Evolutionary conservation across 2,888 invertebrate species (phyloP), one percentile per base, ranked within the genome.

Genomic region (Pristionchus arcanus): DNA sequence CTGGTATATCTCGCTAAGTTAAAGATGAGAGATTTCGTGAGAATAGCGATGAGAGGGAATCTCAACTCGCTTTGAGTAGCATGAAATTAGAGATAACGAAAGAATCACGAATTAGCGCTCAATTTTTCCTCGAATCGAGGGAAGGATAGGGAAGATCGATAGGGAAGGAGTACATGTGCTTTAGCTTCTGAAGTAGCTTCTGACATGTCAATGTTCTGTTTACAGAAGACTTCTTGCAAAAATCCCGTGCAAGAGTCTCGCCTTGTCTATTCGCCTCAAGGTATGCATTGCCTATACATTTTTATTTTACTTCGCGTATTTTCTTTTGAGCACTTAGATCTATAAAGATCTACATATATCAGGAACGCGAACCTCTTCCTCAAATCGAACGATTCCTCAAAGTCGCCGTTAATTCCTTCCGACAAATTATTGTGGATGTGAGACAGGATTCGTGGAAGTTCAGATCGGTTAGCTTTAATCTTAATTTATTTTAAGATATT

Each of bases 341-440:
- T n/a, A n/a, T n/a, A n/a, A n/a, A n/a, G n/a, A n/a, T n/a, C n/a
- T n/a, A n/a, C n/a, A n/a, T n/a, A n/a, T n/a, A n/a, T 81, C 49
- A 81, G 81, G 81, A 81, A 4, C 81, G 81, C 42, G 81, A 81
- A n/a, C 81, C 81, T 49, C 81, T 81, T n/a, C 81, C 81, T n/a
- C 81, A 81, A 49, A 81, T 81, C 34, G 81, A 81, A 49, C 25
- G 81, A 81, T 81, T 81, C 81, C 25, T 81, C 49, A 81, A 81
- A 28, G n/a, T n/a, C 19, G 42, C 81, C n/a, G 49, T 81, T 21
- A 37, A 81, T 49, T 37, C 25, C 4, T 81, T 81, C 81, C 1
- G 16, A 19, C 81, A 81, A 11, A 81, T 81, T 37, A 81, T 81
- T 13, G 49, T 81, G n/a, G 81, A 81, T 28, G 81, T 81, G n/a